These are phyloP conservation scores for Leucopsar rothschildi DNA, from an alignment of 2,113 vertebrate species.

Conservation along the genomic window DNA sequence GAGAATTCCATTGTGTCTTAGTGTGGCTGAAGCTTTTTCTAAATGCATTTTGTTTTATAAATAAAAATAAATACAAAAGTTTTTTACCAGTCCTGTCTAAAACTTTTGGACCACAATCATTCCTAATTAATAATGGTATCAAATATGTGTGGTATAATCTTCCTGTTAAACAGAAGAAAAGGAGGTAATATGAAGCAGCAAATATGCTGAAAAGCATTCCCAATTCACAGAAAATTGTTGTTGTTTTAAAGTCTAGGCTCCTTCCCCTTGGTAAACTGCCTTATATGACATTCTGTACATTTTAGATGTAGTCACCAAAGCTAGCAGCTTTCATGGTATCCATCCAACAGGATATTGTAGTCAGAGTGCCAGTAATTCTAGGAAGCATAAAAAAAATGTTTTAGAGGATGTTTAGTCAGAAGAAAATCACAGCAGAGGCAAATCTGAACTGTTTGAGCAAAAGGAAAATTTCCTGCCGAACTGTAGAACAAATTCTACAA, in stretches of 20 bases:
- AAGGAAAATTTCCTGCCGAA: constrained; percentile 50
- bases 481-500: constrained; percentile 59
- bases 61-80: background rate
- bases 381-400: constrained; percentile 39
- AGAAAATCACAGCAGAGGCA: constrained; percentile 48
- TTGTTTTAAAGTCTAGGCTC: background rate
- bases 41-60: background rate
- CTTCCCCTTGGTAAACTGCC: background rate
- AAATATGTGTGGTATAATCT: background rate
- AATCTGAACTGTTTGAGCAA: constrained; percentile 13
- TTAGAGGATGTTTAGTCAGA: constrained; percentile 44
- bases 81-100: background rate
- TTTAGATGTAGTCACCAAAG: background rate
- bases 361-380: constrained; percentile 25
- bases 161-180: background rate
- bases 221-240: background rate
- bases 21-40: background rate
- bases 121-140: background rate
- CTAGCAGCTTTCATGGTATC: constrained; percentile 16
- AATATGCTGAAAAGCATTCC: background rate
- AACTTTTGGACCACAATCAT: background rate
- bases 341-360: constrained; percentile 35
- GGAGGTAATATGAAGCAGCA: background rate
- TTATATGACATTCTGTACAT: constrained; percentile 15
- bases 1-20: background rate